phyloP scores from a whole-genome alignment of 2,888 invertebrate species.

The Sphecodes monilicornis region DNA sequence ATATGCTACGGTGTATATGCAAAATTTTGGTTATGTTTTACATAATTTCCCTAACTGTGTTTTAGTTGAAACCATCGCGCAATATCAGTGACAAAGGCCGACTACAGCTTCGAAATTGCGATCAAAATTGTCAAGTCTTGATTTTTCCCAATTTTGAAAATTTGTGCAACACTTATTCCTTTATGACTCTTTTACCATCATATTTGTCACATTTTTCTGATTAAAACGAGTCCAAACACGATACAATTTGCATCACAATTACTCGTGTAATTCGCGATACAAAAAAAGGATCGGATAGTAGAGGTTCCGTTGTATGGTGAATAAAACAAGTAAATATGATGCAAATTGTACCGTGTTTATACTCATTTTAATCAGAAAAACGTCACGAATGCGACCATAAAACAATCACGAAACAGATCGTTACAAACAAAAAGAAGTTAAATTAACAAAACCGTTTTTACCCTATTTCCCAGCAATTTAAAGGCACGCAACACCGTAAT shows the following conservation, averaged over 20 bases:
- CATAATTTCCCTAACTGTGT: too few species aligned
- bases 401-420: not conserved
- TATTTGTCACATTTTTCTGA: not conserved
- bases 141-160: too few species aligned
- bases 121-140: too few species aligned
- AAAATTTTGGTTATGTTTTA: too few species aligned
- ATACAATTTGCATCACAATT: not conserved
- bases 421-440: not conserved
- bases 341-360: not conserved
- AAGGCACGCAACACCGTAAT: not conserved
- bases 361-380: not conserved
- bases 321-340: not conserved
- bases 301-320: not conserved
- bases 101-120: too few species aligned
- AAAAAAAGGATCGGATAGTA: too few species aligned
- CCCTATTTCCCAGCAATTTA: not conserved
- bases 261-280: not conserved
- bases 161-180: too few species aligned
- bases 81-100: too few species aligned
- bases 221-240: not conserved
- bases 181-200: not conserved
- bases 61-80: too few species aligned
- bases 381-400: not conserved
- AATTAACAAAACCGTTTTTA: not conserved
- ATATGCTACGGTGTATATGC: too few species aligned